Evolutionary conservation across 2,888 invertebrate species (phyloP).

Genomic region (Carabus problematicus): DNA sequence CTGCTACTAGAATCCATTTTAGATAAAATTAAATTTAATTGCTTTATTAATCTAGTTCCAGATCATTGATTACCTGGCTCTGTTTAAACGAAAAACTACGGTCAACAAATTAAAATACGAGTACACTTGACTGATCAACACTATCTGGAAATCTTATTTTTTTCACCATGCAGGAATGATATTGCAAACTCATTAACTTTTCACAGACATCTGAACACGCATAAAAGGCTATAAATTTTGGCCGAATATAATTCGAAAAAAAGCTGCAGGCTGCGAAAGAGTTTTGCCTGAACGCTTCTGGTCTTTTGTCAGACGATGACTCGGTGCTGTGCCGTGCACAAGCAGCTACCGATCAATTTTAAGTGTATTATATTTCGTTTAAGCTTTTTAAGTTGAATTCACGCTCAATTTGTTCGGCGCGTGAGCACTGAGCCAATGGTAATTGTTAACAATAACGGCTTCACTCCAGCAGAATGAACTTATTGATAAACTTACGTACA

Average conservation of each 20-base stretch:
- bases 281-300: slow-evolving; percentile 7
- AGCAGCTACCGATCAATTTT: slow-evolving; percentile 10
- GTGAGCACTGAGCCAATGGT: slow-evolving; percentile 12
- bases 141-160: neutral
- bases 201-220: slow-evolving; percentile 8
- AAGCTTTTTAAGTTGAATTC: slow-evolving; percentile 17
- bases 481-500: neutral
- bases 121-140: slow-evolving; percentile 3
- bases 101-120: slow-evolving; percentile 2
- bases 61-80: too few species aligned
- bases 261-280: neutral
- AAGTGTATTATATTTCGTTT: slow-evolving; percentile 24
- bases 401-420: slow-evolving; percentile 24
- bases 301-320: slow-evolving; percentile 9
- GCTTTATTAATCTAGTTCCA: too few species aligned
- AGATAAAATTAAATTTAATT: too few species aligned
- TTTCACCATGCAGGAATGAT: neutral
- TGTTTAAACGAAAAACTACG: neutral
- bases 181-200: slow-evolving; percentile 12
- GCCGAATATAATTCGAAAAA: neutral
- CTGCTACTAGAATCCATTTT: too few species aligned
- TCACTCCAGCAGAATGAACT: slow-evolving; percentile 1
- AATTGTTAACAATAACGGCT: slow-evolving; percentile 14
- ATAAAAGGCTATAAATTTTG: slow-evolving; percentile 2
- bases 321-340: neutral